These are phyloP conservation scores for Boleophthalmus pectinirostris DNA, from an alignment of 2,113 vertebrate genomes.

Conservation along the genomic window DNA sequence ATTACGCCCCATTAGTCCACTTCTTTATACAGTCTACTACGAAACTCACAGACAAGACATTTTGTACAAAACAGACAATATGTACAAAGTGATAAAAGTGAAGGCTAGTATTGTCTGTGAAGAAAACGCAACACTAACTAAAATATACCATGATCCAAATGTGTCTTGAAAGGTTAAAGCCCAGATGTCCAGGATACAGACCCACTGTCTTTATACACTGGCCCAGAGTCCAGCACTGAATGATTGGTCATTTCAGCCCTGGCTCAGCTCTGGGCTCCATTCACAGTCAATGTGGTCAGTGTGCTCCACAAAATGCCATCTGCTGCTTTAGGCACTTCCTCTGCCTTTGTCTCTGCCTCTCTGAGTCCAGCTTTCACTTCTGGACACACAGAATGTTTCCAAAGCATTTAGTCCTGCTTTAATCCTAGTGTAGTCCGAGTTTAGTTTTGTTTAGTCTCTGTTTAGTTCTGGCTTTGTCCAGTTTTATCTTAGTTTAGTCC, in stretches of 20 bases:
- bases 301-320: slow-evolving; percentile 2
- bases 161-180: background rate
- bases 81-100: no score
- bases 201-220: slow-evolving; percentile 9
- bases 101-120: no score
- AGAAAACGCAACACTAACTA: no score
- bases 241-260: background rate
- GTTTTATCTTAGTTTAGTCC: background rate
- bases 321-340: slow-evolving; percentile 4
- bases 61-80: no score
- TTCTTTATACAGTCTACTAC: no score
- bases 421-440: background rate
- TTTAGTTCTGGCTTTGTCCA: no score
- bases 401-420: background rate
- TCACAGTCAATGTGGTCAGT: slow-evolving; percentile 1
- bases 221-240: background rate
- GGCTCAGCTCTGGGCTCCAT: background rate
- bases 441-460: background rate
- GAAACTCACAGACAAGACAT: no score
- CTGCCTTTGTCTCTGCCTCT: background rate
- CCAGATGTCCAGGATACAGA: background rate
- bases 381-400: background rate
- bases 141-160: background rate
- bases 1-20: no score
- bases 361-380: background rate